Percentiles rank a stretch among this genome's conserved stretches.
Conservation (phyloP, 1,140 invertebrate genomes). For the Drosophila micromelanica region DNA sequence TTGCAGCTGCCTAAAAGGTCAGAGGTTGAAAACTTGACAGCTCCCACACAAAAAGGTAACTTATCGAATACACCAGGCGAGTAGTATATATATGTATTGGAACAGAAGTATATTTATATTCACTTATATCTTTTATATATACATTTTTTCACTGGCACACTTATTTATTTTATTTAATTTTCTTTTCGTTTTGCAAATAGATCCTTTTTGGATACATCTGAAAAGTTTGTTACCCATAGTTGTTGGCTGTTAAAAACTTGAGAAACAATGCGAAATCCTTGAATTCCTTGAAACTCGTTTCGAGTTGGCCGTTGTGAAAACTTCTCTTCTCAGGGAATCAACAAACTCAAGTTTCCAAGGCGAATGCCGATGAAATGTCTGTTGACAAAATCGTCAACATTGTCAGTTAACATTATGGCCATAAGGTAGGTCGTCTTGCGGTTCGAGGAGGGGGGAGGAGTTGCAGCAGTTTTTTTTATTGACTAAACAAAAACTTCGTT, state of each 20-base stretch:
- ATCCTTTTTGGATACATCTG: neutral
- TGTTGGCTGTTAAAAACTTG: conserved; percentile 8
- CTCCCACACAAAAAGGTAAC: too few relatives aligned
- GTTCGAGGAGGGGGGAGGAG: neutral
- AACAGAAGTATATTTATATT: too few relatives aligned
- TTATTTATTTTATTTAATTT: neutral
- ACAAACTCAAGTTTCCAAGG: conserved; percentile 79
- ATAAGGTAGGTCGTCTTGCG: conserved; percentile 12
- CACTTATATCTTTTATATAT: neutral
- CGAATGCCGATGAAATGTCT: conserved; percentile 48
- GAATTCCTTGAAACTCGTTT: conserved; percentile 6
- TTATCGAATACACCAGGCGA: too few relatives aligned
- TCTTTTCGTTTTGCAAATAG: neutral
- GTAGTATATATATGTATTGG: too few relatives aligned
- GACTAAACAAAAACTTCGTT: too few relatives aligned
- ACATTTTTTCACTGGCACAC: conserved; percentile 5
- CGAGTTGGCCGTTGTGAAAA: conserved; percentile 9
- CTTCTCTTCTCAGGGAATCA: conserved; percentile 58
- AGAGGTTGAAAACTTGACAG: neutral
- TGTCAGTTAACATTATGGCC: conserved; percentile 48
- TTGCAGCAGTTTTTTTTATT: too few relatives aligned
- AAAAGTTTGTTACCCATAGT: conserved; percentile 3
- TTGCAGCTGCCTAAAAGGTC: conserved; percentile 1
- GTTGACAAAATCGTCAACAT: conserved; percentile 57
- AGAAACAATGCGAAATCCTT: conserved; percentile 8